phyloP scores from a whole-genome alignment of 2,888 invertebrate species.

The Scelioninae gen. 1 region DNA sequence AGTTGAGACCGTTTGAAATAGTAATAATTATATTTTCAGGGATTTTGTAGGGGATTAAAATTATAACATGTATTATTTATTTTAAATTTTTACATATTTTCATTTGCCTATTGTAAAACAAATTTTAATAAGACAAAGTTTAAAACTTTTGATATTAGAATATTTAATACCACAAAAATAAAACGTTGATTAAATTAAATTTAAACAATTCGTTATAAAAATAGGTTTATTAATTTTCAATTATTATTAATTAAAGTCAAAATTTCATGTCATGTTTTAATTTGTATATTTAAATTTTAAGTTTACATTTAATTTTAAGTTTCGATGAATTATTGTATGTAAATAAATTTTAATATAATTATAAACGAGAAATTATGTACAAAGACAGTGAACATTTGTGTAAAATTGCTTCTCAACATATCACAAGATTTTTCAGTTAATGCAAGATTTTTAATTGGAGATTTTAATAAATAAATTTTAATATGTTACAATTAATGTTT shows the following conservation, averaged over 20 bases:
- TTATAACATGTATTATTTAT: background rate
- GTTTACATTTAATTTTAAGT: background rate
- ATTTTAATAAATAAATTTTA: conserved; percentile 13
- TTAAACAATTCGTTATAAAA: background rate
- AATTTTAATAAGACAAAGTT: background rate
- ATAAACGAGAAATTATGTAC: conserved; percentile 7
- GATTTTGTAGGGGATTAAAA: conserved; percentile 9
- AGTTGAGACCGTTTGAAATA: conserved; percentile 87
- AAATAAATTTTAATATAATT: background rate
- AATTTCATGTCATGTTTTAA: conserved; percentile 1
- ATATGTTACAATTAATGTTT: conserved; percentile 3
- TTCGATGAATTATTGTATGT: background rate
- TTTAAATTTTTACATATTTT: background rate
- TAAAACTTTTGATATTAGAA: background rate
- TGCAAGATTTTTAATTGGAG: background rate
- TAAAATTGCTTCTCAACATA: conserved; percentile 37
- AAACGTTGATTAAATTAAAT: background rate
- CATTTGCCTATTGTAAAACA: background rate
- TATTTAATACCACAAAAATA: background rate
- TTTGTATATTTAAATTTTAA: background rate
- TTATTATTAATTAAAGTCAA: background rate
- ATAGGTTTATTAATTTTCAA: background rate
- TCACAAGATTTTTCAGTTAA: conserved; percentile 4
- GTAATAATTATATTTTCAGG: conserved; percentile 20
- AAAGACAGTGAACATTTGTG: conserved; percentile 3